Percentiles rank a stretch among this genome's conserved stretches.
Evolutionary conservation across 2,797 vertebrate genomes (phyloP).

Genomic region (Cetoscarus ocellatus): DNA sequence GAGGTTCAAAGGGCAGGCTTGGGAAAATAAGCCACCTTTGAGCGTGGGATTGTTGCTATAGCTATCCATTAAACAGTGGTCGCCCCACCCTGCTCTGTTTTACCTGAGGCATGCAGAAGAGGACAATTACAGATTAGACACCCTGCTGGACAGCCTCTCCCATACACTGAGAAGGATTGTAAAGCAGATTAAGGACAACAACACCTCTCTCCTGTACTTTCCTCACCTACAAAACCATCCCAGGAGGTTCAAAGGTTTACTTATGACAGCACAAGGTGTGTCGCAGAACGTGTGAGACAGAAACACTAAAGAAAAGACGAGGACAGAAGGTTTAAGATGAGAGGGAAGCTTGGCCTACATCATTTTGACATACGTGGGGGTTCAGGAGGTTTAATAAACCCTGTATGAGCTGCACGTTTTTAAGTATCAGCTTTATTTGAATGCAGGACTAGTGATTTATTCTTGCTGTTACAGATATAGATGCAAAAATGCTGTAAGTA

Average conservation of each 20-base stretch:
- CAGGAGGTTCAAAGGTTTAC: slow-evolving; percentile 79
- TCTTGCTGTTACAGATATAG: too few relatives aligned
- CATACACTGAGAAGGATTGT: slow-evolving; percentile 68
- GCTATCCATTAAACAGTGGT: slow-evolving; percentile 67
- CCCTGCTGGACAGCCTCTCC: slow-evolving; percentile 69
- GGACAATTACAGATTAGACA: slow-evolving; percentile 82
- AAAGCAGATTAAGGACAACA: slow-evolving; percentile 80
- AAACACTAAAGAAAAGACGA: slow-evolving; percentile 13
- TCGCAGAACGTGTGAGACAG: slow-evolving; percentile 4
- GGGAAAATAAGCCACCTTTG: slow-evolving; percentile 67
- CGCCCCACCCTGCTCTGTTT: slow-evolving; percentile 72
- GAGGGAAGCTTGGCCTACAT: slow-evolving; percentile 36
- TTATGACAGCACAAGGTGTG: slow-evolving; percentile 57
- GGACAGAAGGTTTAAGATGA: neutral
- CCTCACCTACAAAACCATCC: slow-evolving; percentile 69
- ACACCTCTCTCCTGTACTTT: slow-evolving; percentile 74
- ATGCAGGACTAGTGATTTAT: too few relatives aligned
- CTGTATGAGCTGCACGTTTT: too few relatives aligned
- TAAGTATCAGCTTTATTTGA: too few relatives aligned
- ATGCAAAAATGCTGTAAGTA: too few relatives aligned
- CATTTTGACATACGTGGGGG: slow-evolving; percentile 28
- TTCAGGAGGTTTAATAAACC: too few relatives aligned
- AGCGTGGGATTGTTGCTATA: slow-evolving; percentile 73
- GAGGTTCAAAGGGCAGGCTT: slow-evolving; percentile 73
- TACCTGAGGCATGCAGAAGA: slow-evolving; percentile 74